phyloP scores from a whole-genome alignment of 2,888 invertebrate species.

The Pharmacophagus antenor region DNA sequence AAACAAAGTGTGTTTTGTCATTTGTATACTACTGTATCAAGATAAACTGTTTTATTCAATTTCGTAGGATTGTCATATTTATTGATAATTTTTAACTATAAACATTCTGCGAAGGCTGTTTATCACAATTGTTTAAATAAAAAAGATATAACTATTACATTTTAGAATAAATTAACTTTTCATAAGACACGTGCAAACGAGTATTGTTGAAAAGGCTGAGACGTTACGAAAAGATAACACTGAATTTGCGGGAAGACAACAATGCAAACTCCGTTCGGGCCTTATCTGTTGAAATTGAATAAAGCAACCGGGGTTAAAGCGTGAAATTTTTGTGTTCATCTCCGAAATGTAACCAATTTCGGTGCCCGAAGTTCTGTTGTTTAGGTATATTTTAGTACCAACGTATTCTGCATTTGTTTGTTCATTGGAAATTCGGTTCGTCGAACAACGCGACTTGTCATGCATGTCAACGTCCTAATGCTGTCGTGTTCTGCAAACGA shows the following conservation, averaged over 20 bases:
- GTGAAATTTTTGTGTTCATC: conserved; percentile 20
- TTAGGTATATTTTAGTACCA: conserved; percentile 7
- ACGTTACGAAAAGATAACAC: conserved; percentile 4
- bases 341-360: conserved; percentile 16
- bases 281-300: conserved; percentile 24
- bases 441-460: conserved; percentile 19
- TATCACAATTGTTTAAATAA: no score
- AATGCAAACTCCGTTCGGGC: conserved; percentile 17
- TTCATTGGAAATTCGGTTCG: conserved; percentile 25
- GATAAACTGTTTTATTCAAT: no score
- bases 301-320: conserved; percentile 11
- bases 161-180: not conserved
- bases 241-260: conserved; percentile 18
- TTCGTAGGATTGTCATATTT: no score
- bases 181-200: not conserved
- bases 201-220: not conserved
- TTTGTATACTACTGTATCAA: not conserved
- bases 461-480: conserved; percentile 25
- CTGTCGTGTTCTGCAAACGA: conserved; percentile 31
- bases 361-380: conserved; percentile 6
- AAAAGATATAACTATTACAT: not conserved
- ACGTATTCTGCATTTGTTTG: conserved; percentile 23
- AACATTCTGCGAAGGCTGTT: no score
- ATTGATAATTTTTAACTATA: no score
- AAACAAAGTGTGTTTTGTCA: not conserved